Percentiles rank a stretch among this genome's conserved stretches.
Evolutionary conservation across 2,888 invertebrate species (phyloP).

Genomic region (Neelides folsomi): DNA sequence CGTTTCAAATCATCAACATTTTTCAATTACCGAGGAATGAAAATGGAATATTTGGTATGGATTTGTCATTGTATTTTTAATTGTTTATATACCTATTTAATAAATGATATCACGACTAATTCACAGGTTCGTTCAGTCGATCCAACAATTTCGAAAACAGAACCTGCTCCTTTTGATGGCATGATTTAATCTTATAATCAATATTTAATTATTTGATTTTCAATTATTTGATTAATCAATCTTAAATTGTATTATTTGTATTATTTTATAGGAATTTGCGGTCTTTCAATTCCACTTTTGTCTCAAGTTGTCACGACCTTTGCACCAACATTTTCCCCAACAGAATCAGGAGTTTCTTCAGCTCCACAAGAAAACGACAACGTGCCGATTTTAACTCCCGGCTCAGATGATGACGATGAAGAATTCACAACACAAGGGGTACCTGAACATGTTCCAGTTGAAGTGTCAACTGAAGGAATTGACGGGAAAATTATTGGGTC

Average conservation of each 20-base stretch:
- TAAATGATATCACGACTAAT: background rate
- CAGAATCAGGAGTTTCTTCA: no score
- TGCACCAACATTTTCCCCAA: background rate
- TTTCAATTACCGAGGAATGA: constrained; percentile 31
- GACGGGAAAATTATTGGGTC: constrained; percentile 21
- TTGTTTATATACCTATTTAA: background rate
- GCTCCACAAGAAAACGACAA: no score
- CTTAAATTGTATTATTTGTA: no score
- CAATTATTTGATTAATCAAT: no score
- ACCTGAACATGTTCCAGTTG: background rate
- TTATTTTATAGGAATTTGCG: constrained; percentile 2
- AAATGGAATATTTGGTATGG: constrained; percentile 28
- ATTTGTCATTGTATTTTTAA: background rate
- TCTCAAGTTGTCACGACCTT: constrained; percentile 3
- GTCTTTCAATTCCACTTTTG: background rate
- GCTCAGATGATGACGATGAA: background rate
- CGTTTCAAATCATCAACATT: constrained; percentile 29
- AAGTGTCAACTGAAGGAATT: background rate
- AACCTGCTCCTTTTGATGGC: constrained; percentile 18
- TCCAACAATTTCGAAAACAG: constrained; percentile 9
- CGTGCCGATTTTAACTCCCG: background rate
- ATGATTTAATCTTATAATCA: background rate
- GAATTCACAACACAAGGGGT: background rate
- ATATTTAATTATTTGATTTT: no score
- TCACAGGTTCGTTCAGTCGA: constrained; percentile 17